Conservation (phyloP, 2,113 vertebrate species). For the Danionella cerebrum region DNA sequence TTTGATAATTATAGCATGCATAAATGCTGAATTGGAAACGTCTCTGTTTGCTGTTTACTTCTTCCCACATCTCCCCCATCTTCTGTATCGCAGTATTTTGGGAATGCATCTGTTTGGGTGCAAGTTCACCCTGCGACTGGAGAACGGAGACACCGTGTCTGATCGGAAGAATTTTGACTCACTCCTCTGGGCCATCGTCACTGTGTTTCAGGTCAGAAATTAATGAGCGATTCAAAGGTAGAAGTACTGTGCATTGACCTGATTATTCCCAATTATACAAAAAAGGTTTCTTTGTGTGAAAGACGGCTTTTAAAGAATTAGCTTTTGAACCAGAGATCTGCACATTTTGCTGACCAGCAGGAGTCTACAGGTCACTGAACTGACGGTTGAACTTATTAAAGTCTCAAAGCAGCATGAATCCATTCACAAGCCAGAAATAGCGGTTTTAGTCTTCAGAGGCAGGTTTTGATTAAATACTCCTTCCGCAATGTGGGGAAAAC, state of each 20-base stretch:
- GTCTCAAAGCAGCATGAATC: neutral
- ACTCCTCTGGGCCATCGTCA: constrained; percentile 94
- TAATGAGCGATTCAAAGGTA: neutral
- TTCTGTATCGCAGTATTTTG: constrained; percentile 74
- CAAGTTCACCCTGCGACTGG: constrained; percentile 88
- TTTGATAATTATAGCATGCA: too few species aligned
- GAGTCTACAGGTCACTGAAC: neutral
- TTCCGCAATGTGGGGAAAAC: neutral
- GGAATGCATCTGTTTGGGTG: constrained; percentile 97
- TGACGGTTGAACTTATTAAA: neutral
- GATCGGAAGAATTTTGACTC: constrained; percentile 98
- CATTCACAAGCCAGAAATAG: neutral
- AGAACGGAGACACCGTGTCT: constrained; percentile 85
- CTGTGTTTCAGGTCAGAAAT: constrained; percentile 85
- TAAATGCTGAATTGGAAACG: too few species aligned
- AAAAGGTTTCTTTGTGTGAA: neutral
- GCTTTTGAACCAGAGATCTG: neutral
- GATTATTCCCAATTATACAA: neutral
- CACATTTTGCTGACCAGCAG: neutral
- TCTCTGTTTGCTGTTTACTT: neutral
- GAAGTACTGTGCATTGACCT: neutral
- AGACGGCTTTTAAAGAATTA: neutral
- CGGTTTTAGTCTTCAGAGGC: neutral
- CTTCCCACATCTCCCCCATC: neutral
- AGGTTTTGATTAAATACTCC: neutral